phyloP scores from a whole-genome alignment of 1,140 invertebrate genomes.

The Dryas iulia region DNA sequence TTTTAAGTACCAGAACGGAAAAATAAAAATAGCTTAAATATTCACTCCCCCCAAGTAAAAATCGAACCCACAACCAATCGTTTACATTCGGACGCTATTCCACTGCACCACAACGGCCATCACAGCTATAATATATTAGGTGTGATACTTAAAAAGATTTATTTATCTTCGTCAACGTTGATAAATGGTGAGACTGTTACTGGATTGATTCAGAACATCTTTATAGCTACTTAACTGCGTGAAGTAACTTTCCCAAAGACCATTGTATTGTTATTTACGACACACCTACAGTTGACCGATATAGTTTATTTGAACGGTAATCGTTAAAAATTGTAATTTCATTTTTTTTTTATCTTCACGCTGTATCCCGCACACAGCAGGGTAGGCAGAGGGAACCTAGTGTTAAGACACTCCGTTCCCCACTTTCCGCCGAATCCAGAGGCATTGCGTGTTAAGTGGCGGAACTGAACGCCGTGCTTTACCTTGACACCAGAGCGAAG shows the following conservation, averaged over 20 bases:
- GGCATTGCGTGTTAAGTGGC: no score
- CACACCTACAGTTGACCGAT: neutral
- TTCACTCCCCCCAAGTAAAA: neutral
- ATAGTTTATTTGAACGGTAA: neutral
- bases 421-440: no score
- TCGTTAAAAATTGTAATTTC: no score
- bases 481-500: no score
- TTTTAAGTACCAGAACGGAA: neutral
- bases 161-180: constrained; percentile 1
- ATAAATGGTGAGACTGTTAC: neutral
- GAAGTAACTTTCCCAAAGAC: neutral
- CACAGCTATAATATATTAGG: neutral
- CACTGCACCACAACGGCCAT: no score
- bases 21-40: neutral
- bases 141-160: neutral
- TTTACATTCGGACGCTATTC: no score
- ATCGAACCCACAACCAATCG: neutral
- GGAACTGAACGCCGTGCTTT: no score
- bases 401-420: no score
- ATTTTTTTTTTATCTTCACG: no score
- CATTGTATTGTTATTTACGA: neutral
- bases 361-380: no score
- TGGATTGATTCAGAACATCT: neutral
- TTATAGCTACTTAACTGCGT: neutral
- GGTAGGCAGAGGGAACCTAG: no score